A percentile compares a stretch with the other conserved stretches of the same genome.
Conservation (phyloP, 2,797 vertebrate species). For the Cirrhinus mrigala region DNA sequence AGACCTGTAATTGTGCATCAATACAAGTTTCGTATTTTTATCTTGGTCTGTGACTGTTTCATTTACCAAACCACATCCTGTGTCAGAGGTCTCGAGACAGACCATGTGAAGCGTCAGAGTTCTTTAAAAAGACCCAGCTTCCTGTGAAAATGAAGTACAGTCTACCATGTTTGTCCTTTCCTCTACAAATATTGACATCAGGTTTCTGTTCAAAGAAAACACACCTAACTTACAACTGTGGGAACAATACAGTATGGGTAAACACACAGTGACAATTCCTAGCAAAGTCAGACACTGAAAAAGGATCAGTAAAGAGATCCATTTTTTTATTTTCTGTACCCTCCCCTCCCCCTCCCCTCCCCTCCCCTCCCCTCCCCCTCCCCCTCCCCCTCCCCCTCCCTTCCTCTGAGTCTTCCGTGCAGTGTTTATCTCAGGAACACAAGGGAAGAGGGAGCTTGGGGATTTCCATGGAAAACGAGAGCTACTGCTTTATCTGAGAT, state of each 20-base stretch:
- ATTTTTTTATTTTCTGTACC: not conserved
- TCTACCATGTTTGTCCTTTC: slow-evolving; percentile 28
- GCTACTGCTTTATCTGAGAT: not conserved
- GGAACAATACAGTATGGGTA: not conserved
- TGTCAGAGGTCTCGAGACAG: not conserved
- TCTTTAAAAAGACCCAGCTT: not conserved
- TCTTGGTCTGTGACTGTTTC: slow-evolving; percentile 35
- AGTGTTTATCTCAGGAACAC: not conserved
- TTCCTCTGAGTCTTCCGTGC: too few species aligned
- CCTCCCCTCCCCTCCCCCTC: not conserved
- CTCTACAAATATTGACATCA: slow-evolving; percentile 41
- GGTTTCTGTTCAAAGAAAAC: slow-evolving; percentile 24
- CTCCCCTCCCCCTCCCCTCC: not conserved
- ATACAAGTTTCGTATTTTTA: not conserved
- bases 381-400: too few species aligned
- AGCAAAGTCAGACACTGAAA: not conserved
- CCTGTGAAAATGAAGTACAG: not conserved
- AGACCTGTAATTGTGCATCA: not conserved
- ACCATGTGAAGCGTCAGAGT: not conserved
- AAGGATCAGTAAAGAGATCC: not conserved
- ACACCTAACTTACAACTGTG: not conserved
- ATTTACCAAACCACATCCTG: slow-evolving; percentile 32
- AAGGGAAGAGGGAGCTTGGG: not conserved
- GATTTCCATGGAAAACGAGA: slow-evolving; percentile 9
- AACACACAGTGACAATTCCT: not conserved